phyloP scores from a whole-genome alignment of 2,888 invertebrate species.

The Alcis repandata region DNA sequence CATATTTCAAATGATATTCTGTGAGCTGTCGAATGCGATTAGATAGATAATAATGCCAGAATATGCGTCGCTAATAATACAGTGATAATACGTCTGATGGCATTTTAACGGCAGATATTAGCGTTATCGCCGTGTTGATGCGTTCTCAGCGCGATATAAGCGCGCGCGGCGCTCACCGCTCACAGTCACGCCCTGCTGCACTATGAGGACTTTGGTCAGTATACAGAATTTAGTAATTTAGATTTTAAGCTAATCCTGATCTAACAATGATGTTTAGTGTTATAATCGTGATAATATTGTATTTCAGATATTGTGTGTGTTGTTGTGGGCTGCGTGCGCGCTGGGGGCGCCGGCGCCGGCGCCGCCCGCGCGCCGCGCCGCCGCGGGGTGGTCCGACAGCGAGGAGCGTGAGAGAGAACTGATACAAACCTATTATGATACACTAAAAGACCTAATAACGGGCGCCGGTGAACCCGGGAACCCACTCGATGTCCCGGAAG shows the following conservation, averaged over 20 bases:
- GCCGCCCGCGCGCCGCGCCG: neutral
- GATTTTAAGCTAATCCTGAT: neutral
- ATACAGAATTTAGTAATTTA: neutral
- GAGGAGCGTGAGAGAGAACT: neutral
- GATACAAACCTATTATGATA: neutral
- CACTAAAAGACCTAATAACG: neutral
- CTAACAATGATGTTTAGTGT: too few relatives aligned
- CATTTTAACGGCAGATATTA: neutral
- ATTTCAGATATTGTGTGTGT: too few relatives aligned
- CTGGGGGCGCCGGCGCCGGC: neutral
- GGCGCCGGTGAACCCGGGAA: neutral
- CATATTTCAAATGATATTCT: too few relatives aligned
- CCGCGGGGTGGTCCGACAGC: neutral
- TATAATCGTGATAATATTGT: too few relatives aligned
- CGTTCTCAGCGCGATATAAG: neutral
- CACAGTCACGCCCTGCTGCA: neutral
- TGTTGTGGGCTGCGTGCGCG: too few relatives aligned
- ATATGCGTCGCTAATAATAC: neutral
- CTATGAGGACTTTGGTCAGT: neutral
- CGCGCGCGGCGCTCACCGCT: neutral
- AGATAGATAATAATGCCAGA: too few relatives aligned
- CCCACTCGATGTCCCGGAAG: neutral
- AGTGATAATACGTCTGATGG: neutral
- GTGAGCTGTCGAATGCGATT: too few relatives aligned
- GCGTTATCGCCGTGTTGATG: neutral